Conservation (phyloP, 2,113 vertebrate genomes). For the Nestor notabilis region DNA sequence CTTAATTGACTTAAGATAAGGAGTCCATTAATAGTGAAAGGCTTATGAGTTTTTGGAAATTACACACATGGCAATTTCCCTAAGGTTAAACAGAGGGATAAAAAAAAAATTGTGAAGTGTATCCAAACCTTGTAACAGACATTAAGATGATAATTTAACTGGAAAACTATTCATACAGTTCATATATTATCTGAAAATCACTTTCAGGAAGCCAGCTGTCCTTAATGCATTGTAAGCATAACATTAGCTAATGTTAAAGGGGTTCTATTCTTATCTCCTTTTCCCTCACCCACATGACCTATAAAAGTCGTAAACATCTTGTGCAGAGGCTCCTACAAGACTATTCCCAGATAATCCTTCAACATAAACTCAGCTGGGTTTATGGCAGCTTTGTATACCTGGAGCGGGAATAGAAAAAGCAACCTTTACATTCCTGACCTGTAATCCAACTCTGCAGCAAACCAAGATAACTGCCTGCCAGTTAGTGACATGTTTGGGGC, state of each 20-base stretch:
- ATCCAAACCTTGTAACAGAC: neutral
- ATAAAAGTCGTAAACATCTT: neutral
- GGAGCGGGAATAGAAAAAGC: neutral
- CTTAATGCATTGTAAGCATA: neutral
- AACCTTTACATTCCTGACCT: neutral
- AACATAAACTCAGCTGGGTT: neutral
- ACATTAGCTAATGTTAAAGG: neutral
- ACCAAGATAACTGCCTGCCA: neutral
- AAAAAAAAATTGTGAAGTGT: neutral
- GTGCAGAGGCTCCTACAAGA: neutral
- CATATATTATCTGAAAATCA: neutral
- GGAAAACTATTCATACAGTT: neutral
- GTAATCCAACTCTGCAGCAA: neutral
- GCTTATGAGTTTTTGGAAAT: slow-evolving; percentile 1
- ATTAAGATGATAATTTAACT: neutral
- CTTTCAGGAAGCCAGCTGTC: neutral
- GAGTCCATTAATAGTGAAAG: slow-evolving; percentile 3
- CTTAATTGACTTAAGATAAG: slow-evolving; percentile 17
- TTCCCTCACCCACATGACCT: neutral
- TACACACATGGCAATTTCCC: neutral
- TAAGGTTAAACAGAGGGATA: neutral
- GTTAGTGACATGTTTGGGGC: neutral
- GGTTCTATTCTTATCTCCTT: neutral
- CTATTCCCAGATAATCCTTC: neutral
- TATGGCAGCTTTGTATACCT: neutral